A percentile compares a stretch with the other conserved stretches of the same genome.
Conservation (phyloP, 2,113 vertebrate species). For the Pteropus alecto region DNA sequence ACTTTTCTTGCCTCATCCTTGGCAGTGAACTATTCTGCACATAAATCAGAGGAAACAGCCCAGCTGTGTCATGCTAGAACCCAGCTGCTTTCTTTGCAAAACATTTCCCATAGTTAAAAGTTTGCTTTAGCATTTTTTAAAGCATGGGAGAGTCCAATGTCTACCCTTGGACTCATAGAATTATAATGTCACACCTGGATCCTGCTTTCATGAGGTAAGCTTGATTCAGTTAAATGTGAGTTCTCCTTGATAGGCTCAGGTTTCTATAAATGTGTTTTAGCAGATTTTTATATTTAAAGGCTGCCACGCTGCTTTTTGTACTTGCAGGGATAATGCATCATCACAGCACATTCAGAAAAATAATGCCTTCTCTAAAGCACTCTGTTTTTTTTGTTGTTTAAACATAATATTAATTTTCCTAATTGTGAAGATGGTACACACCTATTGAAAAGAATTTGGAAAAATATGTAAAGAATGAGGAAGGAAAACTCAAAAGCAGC, state of each 20-base stretch:
- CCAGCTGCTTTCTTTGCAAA: slow-evolving; percentile 53
- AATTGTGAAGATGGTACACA: not conserved
- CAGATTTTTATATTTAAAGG: slow-evolving; percentile 2
- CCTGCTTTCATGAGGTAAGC: not conserved
- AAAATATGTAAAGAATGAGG: not conserved
- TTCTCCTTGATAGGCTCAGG: not conserved
- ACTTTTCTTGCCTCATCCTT: slow-evolving; percentile 24
- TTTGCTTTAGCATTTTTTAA: slow-evolving; percentile 8
- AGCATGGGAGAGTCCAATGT: not conserved
- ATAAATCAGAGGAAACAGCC: slow-evolving; percentile 55
- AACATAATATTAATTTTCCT: slow-evolving; percentile 37
- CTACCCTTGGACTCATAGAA: not conserved
- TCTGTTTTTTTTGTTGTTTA: slow-evolving; percentile 13
- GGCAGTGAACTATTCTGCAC: slow-evolving; percentile 20
- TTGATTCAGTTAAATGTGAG: not conserved
- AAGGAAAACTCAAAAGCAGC: not conserved
- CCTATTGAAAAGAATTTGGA: not conserved
- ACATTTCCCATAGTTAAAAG: slow-evolving; percentile 37
- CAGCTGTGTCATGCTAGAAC: slow-evolving; percentile 56
- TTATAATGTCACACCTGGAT: slow-evolving; percentile 23
- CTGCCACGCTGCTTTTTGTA: not conserved
- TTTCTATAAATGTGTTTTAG: not conserved
- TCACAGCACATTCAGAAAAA: slow-evolving; percentile 36
- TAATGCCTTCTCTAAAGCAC: slow-evolving; percentile 3
- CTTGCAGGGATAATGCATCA: not conserved